Evolutionary conservation across 1,140 invertebrate genomes (phyloP), one percentile per base, ranked within the genome.

Genomic region (Ephestia elutella): DNA sequence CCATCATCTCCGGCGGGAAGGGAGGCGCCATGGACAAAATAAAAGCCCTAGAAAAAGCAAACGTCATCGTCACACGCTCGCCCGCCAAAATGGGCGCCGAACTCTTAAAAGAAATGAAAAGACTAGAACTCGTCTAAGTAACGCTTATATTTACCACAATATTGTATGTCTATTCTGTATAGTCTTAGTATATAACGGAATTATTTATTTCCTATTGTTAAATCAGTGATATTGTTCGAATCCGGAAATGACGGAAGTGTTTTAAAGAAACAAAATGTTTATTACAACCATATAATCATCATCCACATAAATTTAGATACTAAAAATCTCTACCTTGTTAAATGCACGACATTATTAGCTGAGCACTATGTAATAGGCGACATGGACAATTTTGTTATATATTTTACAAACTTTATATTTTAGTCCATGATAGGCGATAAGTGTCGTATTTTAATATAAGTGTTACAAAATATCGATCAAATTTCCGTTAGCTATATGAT

Each of bases 11-110:
- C 18, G 98, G 98, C 20, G 98, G 98, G 32, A 99, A 99, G 90
- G 98, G 98, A 64, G 97, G 97, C 59, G 98, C 98, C 66, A 94
- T 97, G 89, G 98, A 99, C 78, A 99, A 99, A 91, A 99, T 99
- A 66, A 94, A 96, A 80, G 97, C 99, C 60, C 90, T 99, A 58
- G 95, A 97, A 90, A 93, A 95, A 80, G 95, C 95, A 66, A 89
- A 82, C 66, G 98, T 99, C 49, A 93, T 96, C 77, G 97, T 99
- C 10, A 98, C 97, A 21, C 95, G 94, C 79, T 98, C 97, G 80
- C 98, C 98, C 25, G 98, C 98, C 64, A 96, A 98, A 91, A 97
- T 99, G 95, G 98, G 98, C 50, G 92, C 92, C 58, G 94, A 95
- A 82, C 90, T 99, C 66, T 89, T 94, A 60, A 96, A 98, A 91